These are phyloP conservation scores for Osmoderma eremita DNA, from an alignment of 2,888 invertebrate genomes.

Conservation along the genomic window DNA sequence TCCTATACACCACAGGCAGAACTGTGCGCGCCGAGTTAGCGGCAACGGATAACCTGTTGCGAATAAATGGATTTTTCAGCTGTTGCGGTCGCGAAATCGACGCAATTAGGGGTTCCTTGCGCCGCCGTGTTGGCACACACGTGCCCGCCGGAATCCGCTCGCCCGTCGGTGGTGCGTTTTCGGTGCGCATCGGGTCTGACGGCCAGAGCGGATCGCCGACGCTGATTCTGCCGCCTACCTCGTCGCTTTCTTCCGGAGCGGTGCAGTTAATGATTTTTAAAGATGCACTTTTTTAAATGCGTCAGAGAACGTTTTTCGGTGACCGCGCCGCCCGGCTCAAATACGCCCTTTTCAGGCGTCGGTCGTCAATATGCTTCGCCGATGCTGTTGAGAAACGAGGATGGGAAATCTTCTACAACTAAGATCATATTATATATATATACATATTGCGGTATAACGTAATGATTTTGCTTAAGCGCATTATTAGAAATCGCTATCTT, in stretches of 20 bases:
- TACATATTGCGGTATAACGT: no score
- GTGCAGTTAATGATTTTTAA: constrained; percentile 64
- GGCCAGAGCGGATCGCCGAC: no score
- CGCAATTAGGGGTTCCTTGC: constrained; percentile 10
- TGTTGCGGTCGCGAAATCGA: constrained; percentile 1
- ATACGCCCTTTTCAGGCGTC: constrained; percentile 18
- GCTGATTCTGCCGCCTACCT: neutral
- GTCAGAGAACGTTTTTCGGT: constrained; percentile 61
- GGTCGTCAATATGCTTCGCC: constrained; percentile 18
- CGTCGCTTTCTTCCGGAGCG: constrained; percentile 7
- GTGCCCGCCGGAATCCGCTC: neutral
- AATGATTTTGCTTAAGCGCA: no score
- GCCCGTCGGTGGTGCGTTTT: constrained; percentile 6
- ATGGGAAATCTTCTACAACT: neutral
- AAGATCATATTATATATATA: no score
- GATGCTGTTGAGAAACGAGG: neutral
- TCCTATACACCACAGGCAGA: neutral
- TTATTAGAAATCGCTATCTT: neutral
- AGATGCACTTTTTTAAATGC: constrained; percentile 64
- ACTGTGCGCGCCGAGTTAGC: neutral
- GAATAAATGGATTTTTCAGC: constrained; percentile 46
- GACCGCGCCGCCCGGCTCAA: constrained; percentile 54
- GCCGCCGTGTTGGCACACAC: neutral
- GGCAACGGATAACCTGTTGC: constrained; percentile 51
- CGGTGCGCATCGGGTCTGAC: neutral